These are phyloP conservation scores for Paramuricea clavata DNA, from an alignment of 92 coral and sea anemone genomes.

Conservation along the genomic window DNA sequence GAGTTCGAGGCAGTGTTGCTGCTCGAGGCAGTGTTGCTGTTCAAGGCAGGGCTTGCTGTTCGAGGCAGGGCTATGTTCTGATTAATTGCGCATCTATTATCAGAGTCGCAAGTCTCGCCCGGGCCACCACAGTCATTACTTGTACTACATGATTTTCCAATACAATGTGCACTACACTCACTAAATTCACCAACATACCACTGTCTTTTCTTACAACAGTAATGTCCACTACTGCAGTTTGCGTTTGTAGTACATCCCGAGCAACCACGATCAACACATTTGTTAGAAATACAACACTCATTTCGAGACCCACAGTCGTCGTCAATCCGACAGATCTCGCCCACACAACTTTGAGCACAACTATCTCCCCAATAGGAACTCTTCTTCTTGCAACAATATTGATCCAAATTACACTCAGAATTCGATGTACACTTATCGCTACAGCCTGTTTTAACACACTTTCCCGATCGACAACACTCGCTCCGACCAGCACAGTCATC, in stretches of 20 bases:
- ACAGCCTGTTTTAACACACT: background rate
- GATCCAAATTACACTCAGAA: background rate
- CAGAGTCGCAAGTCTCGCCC: background rate
- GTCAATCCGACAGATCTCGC: background rate
- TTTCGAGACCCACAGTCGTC: background rate
- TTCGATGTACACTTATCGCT: background rate
- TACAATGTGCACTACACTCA: background rate
- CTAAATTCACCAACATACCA: background rate
- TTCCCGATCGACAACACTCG: background rate
- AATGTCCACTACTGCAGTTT: background rate
- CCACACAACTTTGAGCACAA: background rate
- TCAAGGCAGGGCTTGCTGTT: no score
- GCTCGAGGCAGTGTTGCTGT: no score
- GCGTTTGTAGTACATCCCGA: background rate
- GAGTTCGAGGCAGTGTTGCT: background rate
- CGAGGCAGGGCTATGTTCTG: no score
- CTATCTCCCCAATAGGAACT: background rate
- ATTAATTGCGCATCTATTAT: background rate
- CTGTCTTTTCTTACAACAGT: background rate
- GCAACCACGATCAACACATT: background rate
- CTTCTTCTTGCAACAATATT: background rate
- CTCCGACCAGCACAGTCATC: background rate
- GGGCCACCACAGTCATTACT: constrained; percentile 1
- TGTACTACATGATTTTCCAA: constrained; percentile 1
- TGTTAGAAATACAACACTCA: background rate